Evolutionary conservation across 2,113 vertebrate species (phyloP).

Genomic region (Myrmecobius fasciatus): DNA sequence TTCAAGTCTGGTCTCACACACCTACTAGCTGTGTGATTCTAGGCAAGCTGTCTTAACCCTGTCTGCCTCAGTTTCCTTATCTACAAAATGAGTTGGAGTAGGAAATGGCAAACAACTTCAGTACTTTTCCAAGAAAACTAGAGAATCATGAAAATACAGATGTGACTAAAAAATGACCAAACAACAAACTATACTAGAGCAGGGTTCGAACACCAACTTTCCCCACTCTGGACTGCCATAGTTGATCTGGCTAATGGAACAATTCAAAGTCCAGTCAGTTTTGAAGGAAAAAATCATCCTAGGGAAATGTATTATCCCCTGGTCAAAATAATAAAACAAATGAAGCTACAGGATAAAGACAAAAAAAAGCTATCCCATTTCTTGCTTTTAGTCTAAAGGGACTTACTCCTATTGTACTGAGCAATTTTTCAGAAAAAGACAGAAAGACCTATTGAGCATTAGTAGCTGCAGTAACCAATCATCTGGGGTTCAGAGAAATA

Average conservation of each 20-base stretch:
- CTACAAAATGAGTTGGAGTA: not conserved
- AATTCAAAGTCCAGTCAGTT: constrained; percentile 13
- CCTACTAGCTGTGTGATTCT: not conserved
- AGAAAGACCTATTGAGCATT: constrained; percentile 32
- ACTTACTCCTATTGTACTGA: constrained; percentile 50
- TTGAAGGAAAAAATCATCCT: not conserved
- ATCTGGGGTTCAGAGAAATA: constrained; percentile 36
- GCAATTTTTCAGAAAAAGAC: constrained; percentile 14
- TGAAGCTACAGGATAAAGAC: constrained; percentile 32
- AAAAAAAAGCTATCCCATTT: constrained; percentile 1
- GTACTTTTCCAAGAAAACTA: not conserved
- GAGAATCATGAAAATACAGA: not conserved
- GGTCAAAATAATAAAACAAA: constrained; percentile 29
- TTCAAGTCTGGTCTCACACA: not conserved
- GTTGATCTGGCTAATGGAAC: not conserved
- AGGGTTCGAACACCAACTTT: not conserved
- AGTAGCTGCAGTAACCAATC: constrained; percentile 4
- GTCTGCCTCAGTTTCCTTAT: not conserved
- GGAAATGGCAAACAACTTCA: not conserved
- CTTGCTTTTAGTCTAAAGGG: not conserved
- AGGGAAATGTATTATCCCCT: not conserved
- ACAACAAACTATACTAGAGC: not conserved
- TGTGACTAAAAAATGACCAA: not conserved
- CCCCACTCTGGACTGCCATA: not conserved
- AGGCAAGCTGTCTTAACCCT: not conserved